Conservation (phyloP, 1,140 invertebrate species). For the Lepidurus couesii region DNA sequence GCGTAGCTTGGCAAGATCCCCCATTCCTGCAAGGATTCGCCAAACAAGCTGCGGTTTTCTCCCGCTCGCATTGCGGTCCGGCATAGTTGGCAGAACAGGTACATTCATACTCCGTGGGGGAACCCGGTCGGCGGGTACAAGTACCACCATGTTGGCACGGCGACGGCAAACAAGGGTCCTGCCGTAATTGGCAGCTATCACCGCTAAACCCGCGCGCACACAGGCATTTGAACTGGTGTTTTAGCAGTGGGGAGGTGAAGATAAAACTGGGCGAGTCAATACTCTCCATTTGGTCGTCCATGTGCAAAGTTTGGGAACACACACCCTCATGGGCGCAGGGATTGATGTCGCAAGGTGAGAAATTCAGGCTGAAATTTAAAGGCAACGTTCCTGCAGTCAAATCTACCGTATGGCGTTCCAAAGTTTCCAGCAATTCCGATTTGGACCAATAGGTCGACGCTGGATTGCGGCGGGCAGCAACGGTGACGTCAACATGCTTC, state of each 20-base stretch:
- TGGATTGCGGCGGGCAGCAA: conserved; percentile 53
- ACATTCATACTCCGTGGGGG: conserved; percentile 70
- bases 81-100: conserved; percentile 67
- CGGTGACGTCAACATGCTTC: conserved; percentile 59
- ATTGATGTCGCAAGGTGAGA: conserved; percentile 42
- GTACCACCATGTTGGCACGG: conserved; percentile 74
- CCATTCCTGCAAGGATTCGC: conserved; percentile 81
- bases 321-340: conserved; percentile 45
- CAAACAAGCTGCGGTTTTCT: conserved; percentile 72
- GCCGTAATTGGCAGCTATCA: conserved; percentile 68
- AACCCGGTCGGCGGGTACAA: conserved; percentile 62
- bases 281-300: conserved; percentile 58
- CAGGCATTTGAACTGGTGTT: conserved; percentile 69
- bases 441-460: conserved; percentile 54
- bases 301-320: conserved; percentile 65
- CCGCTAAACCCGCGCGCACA: conserved; percentile 74
- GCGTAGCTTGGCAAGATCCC: conserved; percentile 78
- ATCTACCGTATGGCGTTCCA: conserved; percentile 43
- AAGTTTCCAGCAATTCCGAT: conserved; percentile 55
- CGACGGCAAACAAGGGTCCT: conserved; percentile 85
- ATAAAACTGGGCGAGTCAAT: conserved; percentile 70
- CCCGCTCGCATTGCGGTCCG: conserved; percentile 75
- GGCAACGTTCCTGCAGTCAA: conserved; percentile 52
- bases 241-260: conserved; percentile 69
- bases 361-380: conserved; percentile 47